A percentile compares a stretch with the other conserved stretches of the same genome.
phyloP scores from a whole-genome alignment of 1,140 invertebrate species.

The Bombus confusus region DNA sequence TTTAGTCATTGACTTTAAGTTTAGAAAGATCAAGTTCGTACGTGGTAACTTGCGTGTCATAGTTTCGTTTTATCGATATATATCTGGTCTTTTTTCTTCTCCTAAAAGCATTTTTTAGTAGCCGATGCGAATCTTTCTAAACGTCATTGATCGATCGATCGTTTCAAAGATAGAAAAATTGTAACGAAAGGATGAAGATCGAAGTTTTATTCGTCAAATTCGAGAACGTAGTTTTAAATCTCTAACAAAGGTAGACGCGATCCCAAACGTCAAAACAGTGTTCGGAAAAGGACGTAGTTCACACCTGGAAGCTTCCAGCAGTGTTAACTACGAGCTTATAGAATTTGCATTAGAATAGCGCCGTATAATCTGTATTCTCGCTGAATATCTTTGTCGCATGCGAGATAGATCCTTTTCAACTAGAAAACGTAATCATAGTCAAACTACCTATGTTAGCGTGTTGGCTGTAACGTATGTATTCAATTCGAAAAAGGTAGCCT shows the following conservation, averaged over 20 bases:
- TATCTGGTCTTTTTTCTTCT: too few relatives aligned
- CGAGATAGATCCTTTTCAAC: background rate
- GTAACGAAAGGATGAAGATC: background rate
- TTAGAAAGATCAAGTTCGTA: background rate
- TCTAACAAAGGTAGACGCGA: too few relatives aligned
- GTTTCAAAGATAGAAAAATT: background rate
- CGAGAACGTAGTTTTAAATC: background rate
- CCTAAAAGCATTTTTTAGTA: too few relatives aligned
- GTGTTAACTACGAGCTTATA: conserved; percentile 16
- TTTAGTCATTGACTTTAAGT: too few relatives aligned
- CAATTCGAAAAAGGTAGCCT: background rate
- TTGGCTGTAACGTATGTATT: background rate
- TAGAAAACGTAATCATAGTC: background rate
- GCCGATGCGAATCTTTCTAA: background rate
- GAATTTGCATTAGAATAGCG: conserved; percentile 17
- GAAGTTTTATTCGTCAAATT: background rate
- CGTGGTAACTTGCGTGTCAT: too few relatives aligned
- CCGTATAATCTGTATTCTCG: background rate
- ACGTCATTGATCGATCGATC: too few relatives aligned
- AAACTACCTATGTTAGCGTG: background rate
- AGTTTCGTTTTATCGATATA: too few relatives aligned
- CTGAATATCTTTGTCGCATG: background rate
- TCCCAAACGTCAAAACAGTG: too few relatives aligned
- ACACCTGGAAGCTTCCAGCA: conserved; percentile 1
- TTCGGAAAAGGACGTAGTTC: background rate